Conservation (phyloP, 2,888 invertebrate species). For the Linyphia triangularis region DNA sequence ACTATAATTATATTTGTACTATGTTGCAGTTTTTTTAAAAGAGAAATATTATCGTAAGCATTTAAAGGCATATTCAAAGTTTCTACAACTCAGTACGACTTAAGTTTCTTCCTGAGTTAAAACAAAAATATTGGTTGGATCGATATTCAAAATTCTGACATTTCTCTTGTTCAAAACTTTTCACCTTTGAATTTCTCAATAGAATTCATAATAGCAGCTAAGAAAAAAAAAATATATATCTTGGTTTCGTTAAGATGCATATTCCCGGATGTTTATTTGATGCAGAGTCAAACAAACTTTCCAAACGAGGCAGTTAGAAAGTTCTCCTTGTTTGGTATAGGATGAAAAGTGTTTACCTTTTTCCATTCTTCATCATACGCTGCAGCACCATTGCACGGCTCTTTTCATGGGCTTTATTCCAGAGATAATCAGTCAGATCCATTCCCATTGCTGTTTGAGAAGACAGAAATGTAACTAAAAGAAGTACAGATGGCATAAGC, state of each 20-base stretch:
- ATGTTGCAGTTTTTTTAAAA: too few species aligned
- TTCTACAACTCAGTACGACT: too few species aligned
- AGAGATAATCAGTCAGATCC: conserved; percentile 72
- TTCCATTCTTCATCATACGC: conserved; percentile 71
- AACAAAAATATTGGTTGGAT: too few species aligned
- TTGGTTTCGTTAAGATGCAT: not conserved
- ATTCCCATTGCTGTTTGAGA: conserved; percentile 74
- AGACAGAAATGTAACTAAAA: conserved; percentile 75
- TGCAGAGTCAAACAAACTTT: not conserved
- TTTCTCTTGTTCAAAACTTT: too few species aligned
- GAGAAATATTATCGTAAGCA: too few species aligned
- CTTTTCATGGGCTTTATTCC: conserved; percentile 71
- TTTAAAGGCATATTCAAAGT: too few species aligned
- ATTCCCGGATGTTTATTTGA: not conserved
- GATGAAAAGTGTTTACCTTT: conserved; percentile 46
- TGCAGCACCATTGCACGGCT: conserved; percentile 64
- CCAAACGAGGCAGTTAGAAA: not conserved
- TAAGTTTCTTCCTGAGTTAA: too few species aligned
- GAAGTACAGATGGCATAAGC: conserved; percentile 42
- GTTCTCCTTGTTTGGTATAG: not conserved
- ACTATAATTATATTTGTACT: too few species aligned
- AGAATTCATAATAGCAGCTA: too few species aligned
- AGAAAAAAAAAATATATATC: too few species aligned
- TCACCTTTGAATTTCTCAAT: too few species aligned
- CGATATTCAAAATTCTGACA: too few species aligned